These are phyloP conservation scores for Rhagoletis pomonella DNA, from an alignment of 1,140 invertebrate species.

Conservation along the genomic window DNA sequence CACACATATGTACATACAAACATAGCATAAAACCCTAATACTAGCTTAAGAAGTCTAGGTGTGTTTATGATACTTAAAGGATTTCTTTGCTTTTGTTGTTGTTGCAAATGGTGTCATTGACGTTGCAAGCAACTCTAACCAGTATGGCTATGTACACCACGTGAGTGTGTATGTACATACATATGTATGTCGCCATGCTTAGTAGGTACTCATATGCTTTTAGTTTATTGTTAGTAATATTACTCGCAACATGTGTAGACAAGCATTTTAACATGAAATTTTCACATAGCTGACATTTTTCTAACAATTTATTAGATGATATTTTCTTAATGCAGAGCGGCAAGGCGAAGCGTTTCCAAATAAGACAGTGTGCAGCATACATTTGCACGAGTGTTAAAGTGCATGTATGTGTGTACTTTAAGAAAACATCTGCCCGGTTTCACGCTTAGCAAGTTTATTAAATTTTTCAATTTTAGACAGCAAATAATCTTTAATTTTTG, in stretches of 20 bases:
- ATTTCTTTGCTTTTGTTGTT: background rate
- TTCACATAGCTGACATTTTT: slow-evolving; percentile 49
- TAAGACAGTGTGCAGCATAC: background rate
- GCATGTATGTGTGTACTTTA: background rate
- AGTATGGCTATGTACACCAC: too few relatives aligned
- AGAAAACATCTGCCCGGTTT: background rate
- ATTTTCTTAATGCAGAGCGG: background rate
- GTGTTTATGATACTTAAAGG: background rate
- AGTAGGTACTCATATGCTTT: slow-evolving; percentile 13
- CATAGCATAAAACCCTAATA: background rate
- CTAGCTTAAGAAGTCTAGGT: background rate
- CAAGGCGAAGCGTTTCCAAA: background rate
- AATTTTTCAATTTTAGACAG: background rate
- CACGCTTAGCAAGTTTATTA: background rate
- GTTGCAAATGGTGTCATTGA: slow-evolving; percentile 19
- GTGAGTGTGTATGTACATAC: background rate
- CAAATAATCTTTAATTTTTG: background rate
- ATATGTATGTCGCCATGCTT: background rate
- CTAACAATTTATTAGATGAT: slow-evolving; percentile 29
- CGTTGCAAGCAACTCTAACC: background rate
- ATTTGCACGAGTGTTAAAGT: background rate
- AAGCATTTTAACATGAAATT: slow-evolving; percentile 46
- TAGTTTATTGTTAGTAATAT: slow-evolving; percentile 51
- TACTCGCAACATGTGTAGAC: slow-evolving; percentile 50
- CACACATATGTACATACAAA: background rate